Evolutionary conservation across 2,888 invertebrate genomes (phyloP), one percentile per base, ranked within the genome.

Genomic region (Conchocele bisecta): DNA sequence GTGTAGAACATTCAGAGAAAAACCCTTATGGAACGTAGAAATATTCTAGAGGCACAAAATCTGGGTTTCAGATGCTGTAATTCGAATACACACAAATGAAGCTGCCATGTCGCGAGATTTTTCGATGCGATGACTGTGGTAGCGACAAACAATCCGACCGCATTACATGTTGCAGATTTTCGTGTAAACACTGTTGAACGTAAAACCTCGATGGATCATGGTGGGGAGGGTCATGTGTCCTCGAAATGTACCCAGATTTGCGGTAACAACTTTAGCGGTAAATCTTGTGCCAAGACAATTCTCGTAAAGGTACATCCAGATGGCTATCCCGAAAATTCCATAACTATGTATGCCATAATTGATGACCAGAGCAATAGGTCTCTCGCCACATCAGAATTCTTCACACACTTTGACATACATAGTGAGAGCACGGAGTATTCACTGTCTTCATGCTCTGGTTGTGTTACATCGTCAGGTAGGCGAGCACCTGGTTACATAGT

Each of bases 51-150:
- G 50, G 39, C 56, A 13, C 9, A 64, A 31, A 13, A 61, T 2
- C n/a, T 76, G 1, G 73, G 76, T 39, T 75, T 69, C 13, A 37
- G 51, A 7, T 75, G 78, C 58, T 68, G 51, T 37, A 44, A 29
- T n/a, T 46, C 69, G n/a, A 48, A 17, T 2, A 35, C 69, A 17
- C 78, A 78, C 48, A 11, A 31, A 15, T 42, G 48, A 0, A 44
- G 41, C 13, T 26, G 42, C n/a, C n/a, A 13, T 79, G 73, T 54
- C 41, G 41, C 11, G 57, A 26, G 13, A 37, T 33, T 2, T 28
- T 74, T 11, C 48, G 58, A 26, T 76, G 79, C 46, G 31, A 44
- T 24, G 59, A 64, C n/a, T 75, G 79, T 54, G 31, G 48, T 4
- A 79, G 65, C 48, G 26, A 22, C 0, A 26, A 24, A 17, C 75